Evolutionary conservation across 2,888 invertebrate genomes (phyloP).

Genomic region (Dendrolimus houi): DNA sequence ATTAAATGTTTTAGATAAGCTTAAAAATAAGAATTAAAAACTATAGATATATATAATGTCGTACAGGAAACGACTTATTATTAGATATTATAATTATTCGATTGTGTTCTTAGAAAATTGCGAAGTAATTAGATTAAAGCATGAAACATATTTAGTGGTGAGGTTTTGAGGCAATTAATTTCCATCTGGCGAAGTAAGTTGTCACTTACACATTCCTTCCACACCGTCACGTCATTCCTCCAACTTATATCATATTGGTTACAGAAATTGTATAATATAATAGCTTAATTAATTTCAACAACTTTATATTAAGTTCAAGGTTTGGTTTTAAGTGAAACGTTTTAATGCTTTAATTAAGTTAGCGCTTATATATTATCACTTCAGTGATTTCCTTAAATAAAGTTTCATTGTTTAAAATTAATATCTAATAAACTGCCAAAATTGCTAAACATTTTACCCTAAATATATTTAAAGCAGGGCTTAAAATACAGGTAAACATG

Average conservation of each 20-base stretch:
- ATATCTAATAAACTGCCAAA: too few species aligned
- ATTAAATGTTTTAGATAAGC: too few species aligned
- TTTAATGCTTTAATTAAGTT: not conserved
- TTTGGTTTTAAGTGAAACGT: not conserved
- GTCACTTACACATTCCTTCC: conserved; percentile 4
- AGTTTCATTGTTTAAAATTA: too few species aligned
- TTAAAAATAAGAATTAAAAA: too few species aligned
- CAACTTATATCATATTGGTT: conserved; percentile 11
- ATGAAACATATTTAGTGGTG: not conserved
- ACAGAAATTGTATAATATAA: conserved; percentile 10
- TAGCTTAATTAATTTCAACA: conserved; percentile 6
- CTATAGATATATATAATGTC: too few species aligned
- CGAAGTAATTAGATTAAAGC: too few species aligned
- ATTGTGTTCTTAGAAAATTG: too few species aligned
- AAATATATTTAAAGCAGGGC: too few species aligned
- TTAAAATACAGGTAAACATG: too few species aligned
- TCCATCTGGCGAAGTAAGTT: not conserved
- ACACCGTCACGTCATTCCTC: conserved; percentile 9
- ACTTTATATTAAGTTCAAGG: not conserved
- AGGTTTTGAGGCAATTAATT: not conserved
- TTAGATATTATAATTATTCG: too few species aligned
- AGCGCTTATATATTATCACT: not conserved
- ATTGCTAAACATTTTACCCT: too few species aligned
- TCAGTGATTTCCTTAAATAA: not conserved
- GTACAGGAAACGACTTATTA: too few species aligned